Evolutionary conservation across 2,888 invertebrate species (phyloP), one percentile per base, ranked within the genome.

Genomic region (Hetaerina titia): DNA sequence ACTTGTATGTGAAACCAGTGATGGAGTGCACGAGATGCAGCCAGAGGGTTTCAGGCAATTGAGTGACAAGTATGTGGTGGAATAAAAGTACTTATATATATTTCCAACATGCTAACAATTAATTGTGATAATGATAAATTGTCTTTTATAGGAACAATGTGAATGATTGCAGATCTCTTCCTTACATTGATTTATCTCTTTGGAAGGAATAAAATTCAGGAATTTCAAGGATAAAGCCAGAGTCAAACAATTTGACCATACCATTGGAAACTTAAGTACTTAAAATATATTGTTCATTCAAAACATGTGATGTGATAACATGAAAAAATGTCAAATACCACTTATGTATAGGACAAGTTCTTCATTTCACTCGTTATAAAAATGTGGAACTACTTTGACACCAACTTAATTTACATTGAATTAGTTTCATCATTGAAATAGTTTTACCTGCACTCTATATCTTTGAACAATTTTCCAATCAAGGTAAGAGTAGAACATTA

Each of bases 1-100:
- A 92, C 96, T 99, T 58, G 97, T 99, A 95, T 99, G 99, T 96
- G 98, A 99, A 96, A 98, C 99, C 96, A 98, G 98, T 0, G 98
- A 98, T 96, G 97, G 97, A 89, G 97, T 98, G 15, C 96, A 97
- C 95, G 97, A 97, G 94, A 98, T 98, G 96, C 98, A 98, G 96
- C 96, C 96, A 19, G 95, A 95, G 25, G 96, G 96, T 6, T 96
- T 96, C 95, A 95, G 95, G 57, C 95, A 95, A 58, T 95, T 96
- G 17, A 95, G 95, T 95, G 95, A 96, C 45, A 95, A 95, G 96
- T 96, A 95, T 95, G 96, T 95, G 15, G 64, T 74, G 60, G 17
- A 56, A 64, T 19, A 13, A 81, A 57, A 9, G 17, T 9, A 57
- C 2, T 64, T 56, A 2, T 5, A 45, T 0, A 31, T n/a, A 2